These are phyloP conservation scores for Tragopan temminckii DNA, from an alignment of 2,797 vertebrate genomes.

Conservation along the genomic window DNA sequence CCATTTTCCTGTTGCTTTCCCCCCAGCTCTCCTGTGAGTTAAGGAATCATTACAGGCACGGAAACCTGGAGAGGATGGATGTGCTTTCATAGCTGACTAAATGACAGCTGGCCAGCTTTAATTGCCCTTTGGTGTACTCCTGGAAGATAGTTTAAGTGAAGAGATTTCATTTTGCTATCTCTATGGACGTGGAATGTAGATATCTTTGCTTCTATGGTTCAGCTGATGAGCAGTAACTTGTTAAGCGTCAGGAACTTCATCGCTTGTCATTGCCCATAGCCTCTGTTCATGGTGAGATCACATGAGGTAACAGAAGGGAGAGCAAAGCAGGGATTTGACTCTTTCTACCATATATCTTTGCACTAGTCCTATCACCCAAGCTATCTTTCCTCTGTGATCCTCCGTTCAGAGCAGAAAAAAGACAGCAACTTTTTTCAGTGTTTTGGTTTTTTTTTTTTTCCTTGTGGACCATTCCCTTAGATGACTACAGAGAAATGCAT, in stretches of 20 bases:
- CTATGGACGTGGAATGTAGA: not conserved
- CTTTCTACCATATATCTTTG: not conserved
- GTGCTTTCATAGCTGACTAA: constrained; percentile 26
- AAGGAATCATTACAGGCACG: not conserved
- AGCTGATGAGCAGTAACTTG: constrained; percentile 23
- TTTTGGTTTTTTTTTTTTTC: not conserved
- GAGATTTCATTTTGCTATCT: constrained; percentile 18
- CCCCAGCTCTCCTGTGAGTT: not conserved
- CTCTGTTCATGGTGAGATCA: not conserved
- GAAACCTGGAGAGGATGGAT: constrained; percentile 27
- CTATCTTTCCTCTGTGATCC: constrained; percentile 23
- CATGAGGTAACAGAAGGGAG: not conserved
- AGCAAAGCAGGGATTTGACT: not conserved
- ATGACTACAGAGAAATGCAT: constrained; percentile 62
- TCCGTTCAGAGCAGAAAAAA: constrained; percentile 17
- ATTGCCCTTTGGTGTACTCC: constrained; percentile 23
- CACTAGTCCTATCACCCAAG: not conserved
- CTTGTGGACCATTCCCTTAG: constrained; percentile 48
- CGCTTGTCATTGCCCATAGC: not conserved
- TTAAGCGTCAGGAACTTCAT: constrained; percentile 19
- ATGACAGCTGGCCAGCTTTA: constrained; percentile 54
- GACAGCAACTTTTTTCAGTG: not conserved
- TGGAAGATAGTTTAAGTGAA: not conserved
- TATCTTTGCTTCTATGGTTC: not conserved
- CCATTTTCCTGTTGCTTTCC: constrained; percentile 9